phyloP scores from a whole-genome alignment of 1,140 invertebrate species.

The Papilio xuthus region DNA sequence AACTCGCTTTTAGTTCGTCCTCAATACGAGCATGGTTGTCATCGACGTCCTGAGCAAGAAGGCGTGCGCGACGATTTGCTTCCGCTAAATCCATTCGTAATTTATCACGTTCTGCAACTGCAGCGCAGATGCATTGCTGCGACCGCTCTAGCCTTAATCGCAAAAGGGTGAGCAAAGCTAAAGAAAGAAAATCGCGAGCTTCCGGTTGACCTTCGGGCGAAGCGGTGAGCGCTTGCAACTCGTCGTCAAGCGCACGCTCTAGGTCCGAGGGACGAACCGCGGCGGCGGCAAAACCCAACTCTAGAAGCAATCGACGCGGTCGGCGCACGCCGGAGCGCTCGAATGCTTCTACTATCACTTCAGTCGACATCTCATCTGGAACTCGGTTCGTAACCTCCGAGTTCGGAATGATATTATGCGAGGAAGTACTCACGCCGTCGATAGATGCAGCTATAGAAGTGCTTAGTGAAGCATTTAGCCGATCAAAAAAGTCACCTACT shows the following conservation, averaged over 20 bases:
- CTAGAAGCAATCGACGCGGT: conserved; percentile 84
- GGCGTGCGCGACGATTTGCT: conserved; percentile 89
- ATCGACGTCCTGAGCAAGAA: conserved; percentile 94
- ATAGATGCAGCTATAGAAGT: conserved; percentile 56
- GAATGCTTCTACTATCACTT: conserved; percentile 87
- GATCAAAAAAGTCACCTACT: conserved; percentile 72
- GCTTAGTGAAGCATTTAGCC: conserved; percentile 61
- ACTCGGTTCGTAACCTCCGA: conserved; percentile 41
- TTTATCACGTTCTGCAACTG: conserved; percentile 85
- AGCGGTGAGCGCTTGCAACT: conserved; percentile 82
- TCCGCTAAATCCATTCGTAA: conserved; percentile 88
- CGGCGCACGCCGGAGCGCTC: conserved; percentile 86
- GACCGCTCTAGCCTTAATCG: conserved; percentile 58
- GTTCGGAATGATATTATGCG: background rate
- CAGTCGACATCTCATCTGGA: conserved; percentile 64
- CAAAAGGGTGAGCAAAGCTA: conserved; percentile 61
- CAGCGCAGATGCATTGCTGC: conserved; percentile 51
- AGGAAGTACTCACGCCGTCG: conserved; percentile 40
- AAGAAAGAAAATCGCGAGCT: conserved; percentile 58
- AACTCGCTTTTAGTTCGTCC: conserved; percentile 85
- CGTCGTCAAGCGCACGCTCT: conserved; percentile 88
- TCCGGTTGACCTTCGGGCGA: conserved; percentile 52
- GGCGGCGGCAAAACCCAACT: conserved; percentile 86
- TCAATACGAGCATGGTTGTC: conserved; percentile 93
- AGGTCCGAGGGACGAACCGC: conserved; percentile 87